A percentile compares a stretch with the other conserved stretches of the same genome.
Conservation (phyloP, 2,888 invertebrate genomes). For the Zygogramma bicolorata region DNA sequence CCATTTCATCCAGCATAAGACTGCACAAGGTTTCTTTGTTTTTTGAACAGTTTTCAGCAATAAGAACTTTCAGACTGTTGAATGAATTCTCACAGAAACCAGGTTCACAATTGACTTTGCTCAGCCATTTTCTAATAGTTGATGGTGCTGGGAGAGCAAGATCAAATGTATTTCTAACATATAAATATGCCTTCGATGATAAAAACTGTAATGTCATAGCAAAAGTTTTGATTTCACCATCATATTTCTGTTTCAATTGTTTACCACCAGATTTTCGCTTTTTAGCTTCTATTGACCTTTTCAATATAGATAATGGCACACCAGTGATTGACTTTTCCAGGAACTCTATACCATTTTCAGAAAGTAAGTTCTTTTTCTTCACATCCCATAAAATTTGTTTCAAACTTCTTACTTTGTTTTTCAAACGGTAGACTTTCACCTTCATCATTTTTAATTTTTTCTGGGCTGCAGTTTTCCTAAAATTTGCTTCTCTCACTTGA, state of each 20-base stretch:
- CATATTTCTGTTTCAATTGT: background rate
- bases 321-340: slow-evolving; percentile 13
- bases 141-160: slow-evolving; percentile 33
- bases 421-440: background rate
- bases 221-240: slow-evolving; percentile 17
- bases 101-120: slow-evolving; percentile 32
- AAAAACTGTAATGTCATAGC: slow-evolving; percentile 30
- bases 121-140: slow-evolving; percentile 27
- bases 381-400: slow-evolving; percentile 12
- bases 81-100: slow-evolving; percentile 25
- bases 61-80: background rate
- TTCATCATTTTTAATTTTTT: slow-evolving; percentile 9
- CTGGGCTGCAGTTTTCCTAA: background rate
- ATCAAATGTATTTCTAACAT: slow-evolving; percentile 28
- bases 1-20: background rate
- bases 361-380: slow-evolving; percentile 8
- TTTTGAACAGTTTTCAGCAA: background rate
- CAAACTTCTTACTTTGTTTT: slow-evolving; percentile 11
- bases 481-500: slow-evolving; percentile 4
- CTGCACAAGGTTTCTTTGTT: too few relatives aligned
- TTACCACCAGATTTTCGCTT: slow-evolving; percentile 3
- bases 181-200: slow-evolving; percentile 28
- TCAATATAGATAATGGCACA: slow-evolving; percentile 14
- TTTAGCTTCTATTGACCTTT: slow-evolving; percentile 9
- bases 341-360: slow-evolving; percentile 20